Conservation (phyloP, 2,888 invertebrate species). For the Eurytoma adleriae region DNA sequence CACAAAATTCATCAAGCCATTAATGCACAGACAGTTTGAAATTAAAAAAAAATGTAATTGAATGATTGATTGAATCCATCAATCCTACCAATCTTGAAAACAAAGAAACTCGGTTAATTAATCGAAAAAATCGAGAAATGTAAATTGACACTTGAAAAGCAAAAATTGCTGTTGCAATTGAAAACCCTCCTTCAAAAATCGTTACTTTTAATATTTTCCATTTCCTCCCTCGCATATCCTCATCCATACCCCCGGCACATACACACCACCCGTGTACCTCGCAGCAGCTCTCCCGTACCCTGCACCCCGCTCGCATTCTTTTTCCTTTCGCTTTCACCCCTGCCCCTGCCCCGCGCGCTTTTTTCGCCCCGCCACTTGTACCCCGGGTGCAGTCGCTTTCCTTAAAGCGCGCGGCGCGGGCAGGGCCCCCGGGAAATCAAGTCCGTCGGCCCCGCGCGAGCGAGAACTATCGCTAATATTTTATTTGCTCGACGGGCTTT, state of each 20-base stretch:
- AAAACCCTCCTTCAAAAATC: no score
- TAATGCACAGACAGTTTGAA: conserved; percentile 1
- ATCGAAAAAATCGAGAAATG: no score
- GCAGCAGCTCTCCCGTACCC: background rate
- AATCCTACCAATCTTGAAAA: background rate
- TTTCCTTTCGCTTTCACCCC: conserved; percentile 25
- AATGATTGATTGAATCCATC: conserved; percentile 7
- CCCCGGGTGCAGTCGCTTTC: conserved; percentile 4
- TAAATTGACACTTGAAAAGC: no score
- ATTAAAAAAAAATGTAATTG: conserved; percentile 28
- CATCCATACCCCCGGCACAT: background rate
- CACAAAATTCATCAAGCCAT: background rate
- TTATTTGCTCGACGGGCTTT: conserved; percentile 63
- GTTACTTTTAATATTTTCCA: no score
- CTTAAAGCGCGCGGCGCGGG: conserved; percentile 39
- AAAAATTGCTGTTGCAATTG: no score
- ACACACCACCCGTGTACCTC: background rate
- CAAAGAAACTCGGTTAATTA: no score
- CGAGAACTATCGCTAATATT: conserved; percentile 66
- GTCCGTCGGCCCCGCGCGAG: conserved; percentile 57
- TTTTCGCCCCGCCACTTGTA: conserved; percentile 19
- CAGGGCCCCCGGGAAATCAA: conserved; percentile 73
- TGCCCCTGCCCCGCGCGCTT: background rate
- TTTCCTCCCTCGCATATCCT: background rate
- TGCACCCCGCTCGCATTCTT: background rate